Evolutionary conservation across 2,888 invertebrate genomes (phyloP), one percentile per base, ranked within the genome.

Genomic region (Elegia similella): DNA sequence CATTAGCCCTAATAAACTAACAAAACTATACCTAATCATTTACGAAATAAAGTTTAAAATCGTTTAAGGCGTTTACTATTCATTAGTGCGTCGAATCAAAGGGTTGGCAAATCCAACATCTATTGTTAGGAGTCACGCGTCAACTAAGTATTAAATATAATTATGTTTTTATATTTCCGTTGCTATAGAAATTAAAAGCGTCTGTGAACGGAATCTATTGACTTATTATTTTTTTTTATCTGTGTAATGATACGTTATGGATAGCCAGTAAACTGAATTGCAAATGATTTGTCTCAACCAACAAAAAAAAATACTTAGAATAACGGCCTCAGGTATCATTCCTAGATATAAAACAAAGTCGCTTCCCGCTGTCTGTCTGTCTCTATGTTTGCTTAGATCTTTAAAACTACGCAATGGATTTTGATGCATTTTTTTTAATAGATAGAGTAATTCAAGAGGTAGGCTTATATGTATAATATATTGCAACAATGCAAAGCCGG

Each of bases 31-130:
- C 78, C 65, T 57, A 77, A 79, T 62, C 2, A 0, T 3, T 6
- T 8, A 15, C 0, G 0, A 0, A 0, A 23, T 76, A 82, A 67
- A 73, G 78, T 70, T 62, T 58, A 63, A 60, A 65, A 50, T 74
- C 44, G 60, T 10, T 32, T 61, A 59, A 42, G 42, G 57, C 46
- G 34, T 58, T 7, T 42, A 59, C 73, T 79, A 84, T 87, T 88
- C 88, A 88, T 87, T 88, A 88, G 82, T 77, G 73, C 73, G 72
- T 79, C 71, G 78, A 80, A 82, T 86, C 80, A 90, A 91, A 89
- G 90, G 90, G 90, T 91, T 90, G 82, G 89, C 90, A 90, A 90
- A 91, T 90, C 90, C 88, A 79, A 81, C 66, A 80, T 76, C 81
- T 86, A 88, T 89, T 89, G 89, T 90, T 80, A 76, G 82, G 72